Evolutionary conservation across 2,113 vertebrate genomes (phyloP), one percentile per base, ranked within the genome.

Genomic region (Porphyrio hochstetteri): DNA sequence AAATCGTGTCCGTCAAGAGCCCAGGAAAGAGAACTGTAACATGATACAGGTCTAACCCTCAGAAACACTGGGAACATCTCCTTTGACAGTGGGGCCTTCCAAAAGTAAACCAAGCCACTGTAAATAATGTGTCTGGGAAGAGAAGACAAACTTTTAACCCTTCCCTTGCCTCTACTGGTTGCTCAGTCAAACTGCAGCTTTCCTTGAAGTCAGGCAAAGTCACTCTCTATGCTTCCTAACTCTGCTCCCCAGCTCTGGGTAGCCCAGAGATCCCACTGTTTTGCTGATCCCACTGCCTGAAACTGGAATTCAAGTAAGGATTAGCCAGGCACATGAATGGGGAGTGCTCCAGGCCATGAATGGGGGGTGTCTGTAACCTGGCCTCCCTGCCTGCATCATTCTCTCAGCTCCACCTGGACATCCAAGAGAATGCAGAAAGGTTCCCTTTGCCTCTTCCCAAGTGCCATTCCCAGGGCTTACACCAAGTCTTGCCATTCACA

Each of bases 81-180:
- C 70, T 94, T 93, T 93, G 85, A 72, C 88, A 78, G 25, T 42
- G 42, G 59, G 46, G 17, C 67, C 81, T 94, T 94, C 83, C 92
- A 93, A 88, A 91, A 95, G 83, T 61, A 95, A 97, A 92, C 36
- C n/a, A 92, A 82, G 24, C 53, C 72, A 53, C 65, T 83, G 77
- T 89, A 95, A 97, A 96, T 94, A 95, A 96, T 38, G 67, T 86
- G 80, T 91, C 93, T 96, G 82, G 75, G 40, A 94, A 84, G 38
- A 92, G 57, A 89, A 91, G 94, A 83, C 70, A 88, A 82, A 74
- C 35, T 40, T 85, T 93, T 90, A 74, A 95, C 86, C 52, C 65
- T 92, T 90, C 80, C 76, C 13, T 67, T 86, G 48, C 72, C 77
- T 82, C 61, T 38, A 19, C 76, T 42, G 13, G 76, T 92, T 46